Conservation (phyloP, 2,888 invertebrate genomes). For the Saturnia pavonia region DNA sequence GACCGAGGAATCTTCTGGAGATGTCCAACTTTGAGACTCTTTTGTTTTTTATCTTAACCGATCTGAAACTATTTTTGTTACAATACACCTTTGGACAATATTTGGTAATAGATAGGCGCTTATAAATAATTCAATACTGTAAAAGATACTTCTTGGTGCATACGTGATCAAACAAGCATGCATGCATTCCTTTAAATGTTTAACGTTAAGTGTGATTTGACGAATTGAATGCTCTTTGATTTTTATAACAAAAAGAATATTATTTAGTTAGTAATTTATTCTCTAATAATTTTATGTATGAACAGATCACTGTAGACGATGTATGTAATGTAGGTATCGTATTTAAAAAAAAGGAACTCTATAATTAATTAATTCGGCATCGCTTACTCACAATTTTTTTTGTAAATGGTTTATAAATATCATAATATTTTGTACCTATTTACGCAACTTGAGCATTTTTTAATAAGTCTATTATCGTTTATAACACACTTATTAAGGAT, state of each 20-base stretch:
- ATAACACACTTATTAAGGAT: no score
- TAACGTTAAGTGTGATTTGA: slow-evolving; percentile 1
- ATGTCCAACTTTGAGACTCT: slow-evolving; percentile 43
- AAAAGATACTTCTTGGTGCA: slow-evolving; percentile 7
- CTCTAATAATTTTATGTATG: neutral
- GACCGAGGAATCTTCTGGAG: slow-evolving; percentile 46
- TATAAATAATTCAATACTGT: slow-evolving; percentile 9
- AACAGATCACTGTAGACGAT: neutral
- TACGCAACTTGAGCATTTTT: neutral
- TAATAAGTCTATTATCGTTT: no score
- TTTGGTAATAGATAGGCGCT: slow-evolving; percentile 12
- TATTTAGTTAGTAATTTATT: neutral
- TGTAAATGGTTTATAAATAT: neutral
- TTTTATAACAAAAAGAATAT: neutral
- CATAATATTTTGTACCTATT: neutral
- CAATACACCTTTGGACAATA: slow-evolving; percentile 19
- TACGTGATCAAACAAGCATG: slow-evolving; percentile 14
- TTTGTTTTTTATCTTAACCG: slow-evolving; percentile 42
- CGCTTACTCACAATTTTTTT: neutral
- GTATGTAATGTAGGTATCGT: neutral
- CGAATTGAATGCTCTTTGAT: neutral
- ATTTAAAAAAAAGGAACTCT: neutral
- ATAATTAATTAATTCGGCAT: neutral
- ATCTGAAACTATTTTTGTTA: slow-evolving; percentile 29
- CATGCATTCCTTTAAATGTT: slow-evolving; percentile 3